These are phyloP conservation scores for Xiphydria camelus DNA, from an alignment of 2,888 invertebrate species.

Conservation along the genomic window DNA sequence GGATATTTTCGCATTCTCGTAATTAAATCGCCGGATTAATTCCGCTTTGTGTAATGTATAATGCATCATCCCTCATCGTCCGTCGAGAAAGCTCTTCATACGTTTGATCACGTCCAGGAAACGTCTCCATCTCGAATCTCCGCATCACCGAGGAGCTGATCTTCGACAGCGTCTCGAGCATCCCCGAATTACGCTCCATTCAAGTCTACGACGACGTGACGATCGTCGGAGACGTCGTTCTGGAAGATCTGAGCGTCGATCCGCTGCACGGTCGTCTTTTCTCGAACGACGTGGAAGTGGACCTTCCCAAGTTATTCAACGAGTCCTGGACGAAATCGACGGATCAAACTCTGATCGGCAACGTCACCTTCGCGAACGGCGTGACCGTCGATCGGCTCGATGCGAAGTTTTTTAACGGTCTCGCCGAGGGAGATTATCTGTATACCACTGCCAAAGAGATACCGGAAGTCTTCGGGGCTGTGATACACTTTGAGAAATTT, in stretches of 20 bases:
- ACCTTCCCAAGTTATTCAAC: constrained; percentile 22
- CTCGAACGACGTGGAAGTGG: constrained; percentile 15
- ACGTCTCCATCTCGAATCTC: constrained; percentile 31
- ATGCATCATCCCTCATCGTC: too few relatives aligned
- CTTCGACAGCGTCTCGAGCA: constrained; percentile 18
- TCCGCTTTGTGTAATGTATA: too few relatives aligned
- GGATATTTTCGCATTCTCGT: too few relatives aligned
- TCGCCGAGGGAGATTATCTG: constrained; percentile 35
- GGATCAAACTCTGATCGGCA: constrained; percentile 31
- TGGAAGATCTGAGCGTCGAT: constrained; percentile 26
- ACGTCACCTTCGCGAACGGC: constrained; percentile 30
- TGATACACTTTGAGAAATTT: constrained; percentile 33
- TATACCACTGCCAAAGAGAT: constrained; percentile 32
- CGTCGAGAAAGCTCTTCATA: too few relatives aligned
- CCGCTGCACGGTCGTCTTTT: constrained; percentile 11
- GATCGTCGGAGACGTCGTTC: constrained; percentile 33
- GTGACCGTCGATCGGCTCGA: constrained; percentile 36
- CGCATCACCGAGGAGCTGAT: constrained; percentile 34
- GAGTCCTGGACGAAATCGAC: constrained; percentile 44
- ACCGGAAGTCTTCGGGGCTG: constrained; percentile 18
- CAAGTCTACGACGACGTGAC: constrained; percentile 40
- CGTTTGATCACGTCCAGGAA: constrained; percentile 26
- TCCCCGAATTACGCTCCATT: constrained; percentile 17
- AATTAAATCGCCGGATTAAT: too few relatives aligned
- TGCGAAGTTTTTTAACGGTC: constrained; percentile 35